Evolutionary conservation across 2,888 invertebrate species (phyloP).

Genomic region (Autographa pulchrina): DNA sequence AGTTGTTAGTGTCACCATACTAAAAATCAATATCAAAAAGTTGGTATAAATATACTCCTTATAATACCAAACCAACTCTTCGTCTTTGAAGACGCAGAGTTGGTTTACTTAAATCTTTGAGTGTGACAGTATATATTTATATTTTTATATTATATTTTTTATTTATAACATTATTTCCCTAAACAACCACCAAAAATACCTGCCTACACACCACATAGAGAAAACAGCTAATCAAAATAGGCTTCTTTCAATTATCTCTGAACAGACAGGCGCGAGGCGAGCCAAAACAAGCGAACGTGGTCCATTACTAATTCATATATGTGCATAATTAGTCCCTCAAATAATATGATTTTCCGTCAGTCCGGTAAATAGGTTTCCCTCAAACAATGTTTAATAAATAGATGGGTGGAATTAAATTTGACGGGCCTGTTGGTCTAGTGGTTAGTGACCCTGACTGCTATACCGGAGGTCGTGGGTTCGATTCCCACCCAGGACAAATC

Average conservation of each 20-base stretch:
- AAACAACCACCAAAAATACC: not conserved
- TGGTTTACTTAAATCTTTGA: too few species aligned
- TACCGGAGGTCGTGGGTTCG: too few species aligned
- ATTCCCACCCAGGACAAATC: too few species aligned
- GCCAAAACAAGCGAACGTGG: conserved; percentile 24
- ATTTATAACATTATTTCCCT: not conserved
- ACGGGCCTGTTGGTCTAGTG: too few species aligned
- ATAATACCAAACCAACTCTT: too few species aligned
- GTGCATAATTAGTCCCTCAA: conserved; percentile 54
- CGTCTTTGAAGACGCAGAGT: too few species aligned
- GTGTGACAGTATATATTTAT: too few species aligned
- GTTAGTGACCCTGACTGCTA: too few species aligned
- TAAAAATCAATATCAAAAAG: too few species aligned
- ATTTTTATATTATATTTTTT: too few species aligned
- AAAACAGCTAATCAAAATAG: conserved; percentile 12
- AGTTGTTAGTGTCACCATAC: too few species aligned
- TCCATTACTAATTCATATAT: conserved; percentile 53
- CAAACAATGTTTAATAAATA: conserved; percentile 27
- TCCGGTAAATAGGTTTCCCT: conserved; percentile 28
- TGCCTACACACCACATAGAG: not conserved
- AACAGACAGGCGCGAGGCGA: conserved; percentile 17
- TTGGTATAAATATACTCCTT: too few species aligned
- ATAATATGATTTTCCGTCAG: conserved; percentile 45
- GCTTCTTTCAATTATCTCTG: conserved; percentile 20
- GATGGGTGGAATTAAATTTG: conserved; percentile 36